Evolutionary conservation across 2,888 invertebrate species (phyloP).

Genomic region (Anticlea derivata): DNA sequence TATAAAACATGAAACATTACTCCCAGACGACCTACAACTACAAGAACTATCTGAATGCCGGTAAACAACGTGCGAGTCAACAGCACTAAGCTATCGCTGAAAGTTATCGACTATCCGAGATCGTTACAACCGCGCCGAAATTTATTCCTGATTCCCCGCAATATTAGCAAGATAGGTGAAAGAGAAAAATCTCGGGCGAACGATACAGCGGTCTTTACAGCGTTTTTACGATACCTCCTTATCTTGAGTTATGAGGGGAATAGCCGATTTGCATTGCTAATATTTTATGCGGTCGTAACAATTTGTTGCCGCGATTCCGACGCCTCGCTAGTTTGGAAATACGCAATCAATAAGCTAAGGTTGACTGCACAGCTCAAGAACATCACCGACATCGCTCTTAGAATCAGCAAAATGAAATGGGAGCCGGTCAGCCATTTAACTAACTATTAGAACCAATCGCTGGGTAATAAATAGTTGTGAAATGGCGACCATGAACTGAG

Average conservation of each 20-base stretch:
- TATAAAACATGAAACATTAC: no score
- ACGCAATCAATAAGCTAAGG: constrained; percentile 33
- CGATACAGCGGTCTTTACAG: constrained; percentile 35
- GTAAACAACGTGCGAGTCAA: constrained; percentile 18
- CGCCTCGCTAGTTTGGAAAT: constrained; percentile 30
- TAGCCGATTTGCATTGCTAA: constrained; percentile 43
- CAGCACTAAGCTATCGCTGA: constrained; percentile 20
- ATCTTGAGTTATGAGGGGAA: constrained; percentile 43
- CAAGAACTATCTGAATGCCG: background rate
- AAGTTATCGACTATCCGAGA: constrained; percentile 20
- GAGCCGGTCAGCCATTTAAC: no score
- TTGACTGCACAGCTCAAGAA: background rate
- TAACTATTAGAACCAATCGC: no score
- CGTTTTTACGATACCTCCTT: constrained; percentile 41
- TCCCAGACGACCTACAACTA: no score
- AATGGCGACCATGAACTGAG: no score
- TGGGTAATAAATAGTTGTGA: no score
- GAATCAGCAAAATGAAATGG: no score
- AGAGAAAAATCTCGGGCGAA: constrained; percentile 31
- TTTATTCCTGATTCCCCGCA: constrained; percentile 26
- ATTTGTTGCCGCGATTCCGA: constrained; percentile 33
- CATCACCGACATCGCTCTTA: no score
- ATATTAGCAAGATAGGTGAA: constrained; percentile 28
- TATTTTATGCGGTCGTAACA: constrained; percentile 41
- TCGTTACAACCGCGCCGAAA: constrained; percentile 18